Evolutionary conservation across 1,140 invertebrate species (phyloP).

Genomic region (Pinna nobilis): DNA sequence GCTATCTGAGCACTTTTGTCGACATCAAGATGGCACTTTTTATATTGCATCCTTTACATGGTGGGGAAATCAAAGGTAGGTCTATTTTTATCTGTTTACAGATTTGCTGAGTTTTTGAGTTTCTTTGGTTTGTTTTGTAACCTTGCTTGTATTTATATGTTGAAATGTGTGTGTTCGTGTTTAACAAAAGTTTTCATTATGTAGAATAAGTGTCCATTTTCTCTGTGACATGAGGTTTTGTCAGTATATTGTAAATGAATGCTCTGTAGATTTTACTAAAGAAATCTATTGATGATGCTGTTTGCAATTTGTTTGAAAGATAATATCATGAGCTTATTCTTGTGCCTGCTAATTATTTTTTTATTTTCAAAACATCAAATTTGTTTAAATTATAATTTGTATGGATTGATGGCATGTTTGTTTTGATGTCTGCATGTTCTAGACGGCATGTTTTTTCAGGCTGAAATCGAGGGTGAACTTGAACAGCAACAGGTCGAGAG

Average conservation of each 20-base stretch:
- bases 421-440: slow-evolving; percentile 18
- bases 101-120: too few species aligned
- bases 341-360: not conserved
- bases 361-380: not conserved
- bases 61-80: slow-evolving; percentile 1
- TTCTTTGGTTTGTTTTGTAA: not conserved
- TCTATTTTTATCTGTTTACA: not conserved
- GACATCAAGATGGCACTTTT: not conserved
- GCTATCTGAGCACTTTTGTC: not conserved
- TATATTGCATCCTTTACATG: not conserved
- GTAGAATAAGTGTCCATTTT: too few species aligned
- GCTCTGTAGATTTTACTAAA: too few species aligned
- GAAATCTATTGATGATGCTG: too few species aligned
- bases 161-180: not conserved
- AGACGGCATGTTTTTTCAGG: slow-evolving; percentile 25
- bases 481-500: slow-evolving; percentile 2
- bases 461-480: slow-evolving; percentile 2
- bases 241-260: too few species aligned
- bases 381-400: not conserved
- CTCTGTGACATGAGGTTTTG: too few species aligned
- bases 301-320: not conserved
- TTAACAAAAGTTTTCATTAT: not conserved
- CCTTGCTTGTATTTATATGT: not conserved
- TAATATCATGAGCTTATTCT: not conserved
- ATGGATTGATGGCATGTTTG: not conserved